These are phyloP conservation scores for Melieria picta DNA, from an alignment of 2,888 invertebrate genomes.

Conservation along the genomic window DNA sequence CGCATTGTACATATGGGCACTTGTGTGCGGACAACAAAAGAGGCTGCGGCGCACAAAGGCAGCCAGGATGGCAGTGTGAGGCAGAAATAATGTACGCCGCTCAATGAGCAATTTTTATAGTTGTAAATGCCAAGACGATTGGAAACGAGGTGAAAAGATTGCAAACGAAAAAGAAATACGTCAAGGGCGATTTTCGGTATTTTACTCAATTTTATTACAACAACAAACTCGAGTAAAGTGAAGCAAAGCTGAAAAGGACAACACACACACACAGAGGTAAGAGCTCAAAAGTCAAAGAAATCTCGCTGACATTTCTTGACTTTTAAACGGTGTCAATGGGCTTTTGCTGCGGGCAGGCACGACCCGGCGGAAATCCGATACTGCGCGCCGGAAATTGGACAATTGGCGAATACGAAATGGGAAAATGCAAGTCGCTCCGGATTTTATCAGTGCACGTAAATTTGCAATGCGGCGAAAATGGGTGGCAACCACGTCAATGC, in stretches of 20 bases:
- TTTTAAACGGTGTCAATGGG: conserved; percentile 14
- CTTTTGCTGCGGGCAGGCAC: no score
- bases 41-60: not conserved
- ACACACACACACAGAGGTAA: no score
- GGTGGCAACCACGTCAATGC: no score
- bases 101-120: conserved; percentile 10
- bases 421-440: no score
- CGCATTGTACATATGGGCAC: not conserved
- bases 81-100: not conserved
- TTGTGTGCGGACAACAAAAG: no score
- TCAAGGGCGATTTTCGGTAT: not conserved
- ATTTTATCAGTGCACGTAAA: no score
- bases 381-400: no score
- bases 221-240: not conserved
- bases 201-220: not conserved
- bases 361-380: no score
- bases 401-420: no score
- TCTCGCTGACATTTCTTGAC: conserved; percentile 27
- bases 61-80: not conserved
- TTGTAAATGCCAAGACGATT: not conserved
- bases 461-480: no score
- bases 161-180: not conserved
- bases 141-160: conserved; percentile 17
- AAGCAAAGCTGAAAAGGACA: not conserved
- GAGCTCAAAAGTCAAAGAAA: not conserved